Evolutionary conservation across 2,888 invertebrate genomes (phyloP), one percentile per base, ranked within the genome.

Genomic region (Drosophila prostipennis): DNA sequence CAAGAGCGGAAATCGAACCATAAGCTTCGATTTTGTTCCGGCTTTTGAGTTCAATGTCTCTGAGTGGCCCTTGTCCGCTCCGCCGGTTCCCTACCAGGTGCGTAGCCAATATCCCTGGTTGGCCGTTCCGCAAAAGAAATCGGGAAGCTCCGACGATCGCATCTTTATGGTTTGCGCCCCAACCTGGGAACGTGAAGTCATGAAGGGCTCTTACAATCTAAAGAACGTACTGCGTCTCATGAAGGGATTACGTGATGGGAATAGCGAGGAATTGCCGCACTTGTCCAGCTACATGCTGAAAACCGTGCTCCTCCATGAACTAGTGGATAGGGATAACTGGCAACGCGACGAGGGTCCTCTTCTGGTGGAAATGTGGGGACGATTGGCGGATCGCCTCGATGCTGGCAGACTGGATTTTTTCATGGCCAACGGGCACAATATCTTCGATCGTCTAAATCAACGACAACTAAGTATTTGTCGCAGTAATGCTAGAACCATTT

Each of bases 121-220:
- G n/a, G 71, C 74, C 7, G 10, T 74, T 6, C 74, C 74, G 10
- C 74, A 74, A n/a, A 11, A 13, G 1, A 70, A 70, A 6, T 7
- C 4, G 37, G 11, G 7, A 0, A 70, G 51, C n/a, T 1, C 0
- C 0, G 43, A 61, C 26, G 23, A 65, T 3, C 42, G 58, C 6
- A 72, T 58, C 6, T 75, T 72, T 52, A 67, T 75, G 76, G 76
- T 67, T 3, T 63, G 67, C 14, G 72, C 72, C 2, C 76, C 75
- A 1, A 58, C 65, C 3, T 75, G 75, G 75, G 75, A 75, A 36
- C 65, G 75, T 6, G 61, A 65, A 40, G 23, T 67, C 52, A 56
- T 75, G 65, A 58, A 56, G 11, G 37, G 8, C 11, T 34, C 40
- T 6, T 1, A 67, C 5, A 75, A 75, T 13, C 23, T 75, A 13